phyloP scores from a whole-genome alignment of 2,113 vertebrate genomes.

The Triplophysa rosa region DNA sequence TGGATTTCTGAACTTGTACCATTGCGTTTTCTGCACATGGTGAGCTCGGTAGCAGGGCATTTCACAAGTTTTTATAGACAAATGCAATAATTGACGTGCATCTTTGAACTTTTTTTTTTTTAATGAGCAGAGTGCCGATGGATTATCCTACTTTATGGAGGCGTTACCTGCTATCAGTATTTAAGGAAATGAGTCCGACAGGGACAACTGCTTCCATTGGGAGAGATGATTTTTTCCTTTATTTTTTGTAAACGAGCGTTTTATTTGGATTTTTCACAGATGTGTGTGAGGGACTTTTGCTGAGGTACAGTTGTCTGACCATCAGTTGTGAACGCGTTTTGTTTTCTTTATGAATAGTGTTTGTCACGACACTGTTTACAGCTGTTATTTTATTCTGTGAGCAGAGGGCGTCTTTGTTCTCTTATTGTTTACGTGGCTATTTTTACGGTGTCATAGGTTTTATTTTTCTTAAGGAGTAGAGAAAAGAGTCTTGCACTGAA shows the following conservation, averaged over 20 bases:
- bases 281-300: not conserved
- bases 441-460: slow-evolving; percentile 44
- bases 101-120: slow-evolving; percentile 49
- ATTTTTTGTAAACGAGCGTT: slow-evolving; percentile 41
- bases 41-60: slow-evolving; percentile 40
- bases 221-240: slow-evolving; percentile 64
- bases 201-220: slow-evolving; percentile 70
- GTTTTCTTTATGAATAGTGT: slow-evolving; percentile 36
- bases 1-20: slow-evolving; percentile 24
- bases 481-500: slow-evolving; percentile 77
- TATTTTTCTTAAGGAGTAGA: slow-evolving; percentile 48
- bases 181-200: slow-evolving; percentile 73
- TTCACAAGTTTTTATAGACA: slow-evolving; percentile 55
- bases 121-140: slow-evolving; percentile 5
- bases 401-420: slow-evolving; percentile 8
- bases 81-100: slow-evolving; percentile 74
- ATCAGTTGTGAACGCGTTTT: not conserved
- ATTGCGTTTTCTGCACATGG: not conserved
- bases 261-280: slow-evolving; percentile 17
- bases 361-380: slow-evolving; percentile 17
- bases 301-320: slow-evolving; percentile 8
- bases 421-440: slow-evolving; percentile 29
- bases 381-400: not conserved
- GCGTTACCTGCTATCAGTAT: slow-evolving; percentile 77
- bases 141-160: slow-evolving; percentile 41